Evolutionary conservation across 1,140 invertebrate genomes (phyloP), one percentile per base, ranked within the genome.

Genomic region (Meloidogyne floridensis): DNA sequence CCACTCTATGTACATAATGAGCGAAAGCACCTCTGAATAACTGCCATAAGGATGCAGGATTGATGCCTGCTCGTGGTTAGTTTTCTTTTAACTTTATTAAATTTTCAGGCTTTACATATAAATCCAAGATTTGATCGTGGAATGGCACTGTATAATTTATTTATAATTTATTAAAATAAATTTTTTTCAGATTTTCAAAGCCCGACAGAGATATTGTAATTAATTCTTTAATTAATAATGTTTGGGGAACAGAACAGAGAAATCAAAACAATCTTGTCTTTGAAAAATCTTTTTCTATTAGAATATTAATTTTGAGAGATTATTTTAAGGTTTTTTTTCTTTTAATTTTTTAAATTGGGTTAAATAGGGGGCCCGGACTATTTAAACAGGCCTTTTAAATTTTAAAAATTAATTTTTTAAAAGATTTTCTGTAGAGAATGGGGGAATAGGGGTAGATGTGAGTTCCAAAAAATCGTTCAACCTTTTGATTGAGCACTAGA

Each of bases 211-310:
- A 82, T 77, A 86, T 86, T 43, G 85, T 86, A 6, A 54, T 86
- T 7, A 86, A 86, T 72, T 80, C 83, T n/a, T 71, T 87, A 15
- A 74, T 86, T 5, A 87, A 86, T 79, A 86, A 86, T 54, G n/a
- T 53, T 7, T 86, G 85, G 85, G 86, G 86, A 18, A 13, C 20
- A 15, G 85, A 86, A 77, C 80, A 87, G 18, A 56, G 85, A 20
- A 53, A n/a, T 54, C 8, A 20, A 42, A 86, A 86, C 76, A 9
- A 51, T 18, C 75, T 86, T n/a, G 20, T 59, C 7, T 11, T 75
- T 53, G 84, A 72, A 5, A 75, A 72, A 51, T 70, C 83, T 8
- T 87, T 87, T 70, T 80, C 86, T 9, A 56, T 86, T 11, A 79
- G 85, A 73, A 85, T 86, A 32, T 72, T 86, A 20, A 77, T 86